phyloP scores from a whole-genome alignment of 2,888 invertebrate species.

The Heteromurus nitidus region DNA sequence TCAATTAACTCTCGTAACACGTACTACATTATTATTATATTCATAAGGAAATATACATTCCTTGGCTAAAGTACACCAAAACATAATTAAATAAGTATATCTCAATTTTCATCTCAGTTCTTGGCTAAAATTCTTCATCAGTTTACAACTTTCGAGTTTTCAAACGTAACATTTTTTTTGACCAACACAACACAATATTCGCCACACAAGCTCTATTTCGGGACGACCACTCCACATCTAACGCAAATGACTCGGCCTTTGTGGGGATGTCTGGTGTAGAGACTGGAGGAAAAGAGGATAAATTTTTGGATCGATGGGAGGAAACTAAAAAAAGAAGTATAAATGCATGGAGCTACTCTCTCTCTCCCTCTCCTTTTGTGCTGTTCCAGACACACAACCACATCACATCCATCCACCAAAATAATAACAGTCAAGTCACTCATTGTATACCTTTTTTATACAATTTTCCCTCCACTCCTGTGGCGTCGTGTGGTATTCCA shows the following conservation, averaged over 20 bases:
- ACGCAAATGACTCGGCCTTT: neutral
- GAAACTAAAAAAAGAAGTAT: neutral
- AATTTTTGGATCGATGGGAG: conserved; percentile 20
- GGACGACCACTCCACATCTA: neutral
- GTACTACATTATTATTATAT: neutral
- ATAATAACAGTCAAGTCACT: conserved; percentile 4
- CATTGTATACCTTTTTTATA: neutral
- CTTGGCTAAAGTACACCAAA: no score
- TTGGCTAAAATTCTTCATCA: no score
- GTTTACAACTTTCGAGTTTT: no score
- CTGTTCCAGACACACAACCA: no score
- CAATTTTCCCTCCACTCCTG: no score
- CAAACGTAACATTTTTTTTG: no score
- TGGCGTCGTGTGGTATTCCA: no score
- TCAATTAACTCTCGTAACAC: conserved; percentile 7
- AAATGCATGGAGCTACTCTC: neutral
- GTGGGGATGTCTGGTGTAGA: no score
- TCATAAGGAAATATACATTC: no score
- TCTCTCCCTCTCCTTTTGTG: neutral
- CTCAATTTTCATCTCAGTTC: no score
- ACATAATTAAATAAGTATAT: no score
- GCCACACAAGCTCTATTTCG: neutral
- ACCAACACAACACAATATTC: no score
- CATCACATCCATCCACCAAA: conserved; percentile 21
- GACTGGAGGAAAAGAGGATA: neutral